phyloP scores from a whole-genome alignment of 2,797 vertebrate genomes.

The Chelidonichthys spinosus region DNA sequence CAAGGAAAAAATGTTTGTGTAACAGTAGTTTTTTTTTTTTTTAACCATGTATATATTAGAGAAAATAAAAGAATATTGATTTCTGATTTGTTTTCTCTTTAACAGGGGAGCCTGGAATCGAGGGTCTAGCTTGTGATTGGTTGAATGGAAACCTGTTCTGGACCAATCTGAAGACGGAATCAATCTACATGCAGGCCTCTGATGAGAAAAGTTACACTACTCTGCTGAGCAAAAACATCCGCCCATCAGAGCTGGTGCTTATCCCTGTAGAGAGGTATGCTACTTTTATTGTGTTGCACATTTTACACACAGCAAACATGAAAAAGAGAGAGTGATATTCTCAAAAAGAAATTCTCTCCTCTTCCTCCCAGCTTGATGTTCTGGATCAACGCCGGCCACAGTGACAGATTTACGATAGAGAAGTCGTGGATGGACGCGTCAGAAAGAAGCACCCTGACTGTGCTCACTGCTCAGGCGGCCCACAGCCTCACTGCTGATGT shows the following conservation, averaged over 20 bases:
- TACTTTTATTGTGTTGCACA: background rate
- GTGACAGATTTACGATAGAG: slow-evolving; percentile 82
- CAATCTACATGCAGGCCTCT: slow-evolving; percentile 83
- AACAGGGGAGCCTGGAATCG: slow-evolving; percentile 84
- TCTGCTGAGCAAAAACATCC: slow-evolving; percentile 86
- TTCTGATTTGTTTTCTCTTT: background rate
- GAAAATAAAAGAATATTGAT: background rate
- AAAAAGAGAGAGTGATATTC: too few species aligned
- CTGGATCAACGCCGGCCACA: slow-evolving; percentile 87
- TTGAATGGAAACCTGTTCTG: slow-evolving; percentile 91
- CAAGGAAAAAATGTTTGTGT: too few species aligned
- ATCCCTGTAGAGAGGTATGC: slow-evolving; percentile 86
- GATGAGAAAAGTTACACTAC: slow-evolving; percentile 85
- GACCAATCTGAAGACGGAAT: slow-evolving; percentile 83
- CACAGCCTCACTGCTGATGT: slow-evolving; percentile 87
- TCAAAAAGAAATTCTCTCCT: background rate
- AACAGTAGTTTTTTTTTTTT: too few species aligned
- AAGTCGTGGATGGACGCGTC: slow-evolving; percentile 91
- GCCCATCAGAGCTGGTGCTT: slow-evolving; percentile 87
- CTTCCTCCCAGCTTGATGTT: slow-evolving; percentile 84
- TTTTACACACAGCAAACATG: background rate
- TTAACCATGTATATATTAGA: too few species aligned
- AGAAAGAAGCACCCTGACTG: slow-evolving; percentile 76
- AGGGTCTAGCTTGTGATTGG: slow-evolving; percentile 91
- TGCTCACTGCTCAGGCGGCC: slow-evolving; percentile 86